Evolutionary conservation across 2,113 vertebrate genomes (phyloP).

Genomic region (Elephas maximus): DNA sequence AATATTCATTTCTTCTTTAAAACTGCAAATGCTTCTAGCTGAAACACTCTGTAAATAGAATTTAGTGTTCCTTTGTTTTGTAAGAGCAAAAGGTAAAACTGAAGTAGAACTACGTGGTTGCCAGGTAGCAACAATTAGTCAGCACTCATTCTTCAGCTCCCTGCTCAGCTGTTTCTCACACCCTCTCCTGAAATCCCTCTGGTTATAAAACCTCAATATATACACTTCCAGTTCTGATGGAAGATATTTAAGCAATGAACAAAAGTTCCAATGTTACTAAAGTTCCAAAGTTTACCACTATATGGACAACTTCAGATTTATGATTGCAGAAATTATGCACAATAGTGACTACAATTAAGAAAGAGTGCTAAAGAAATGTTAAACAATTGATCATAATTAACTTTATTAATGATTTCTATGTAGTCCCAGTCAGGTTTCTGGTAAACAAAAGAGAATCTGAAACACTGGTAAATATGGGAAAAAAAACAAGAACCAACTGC

Average conservation of each 20-base stretch:
- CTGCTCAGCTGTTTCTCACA: slow-evolving; percentile 37
- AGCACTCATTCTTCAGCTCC: slow-evolving; percentile 38
- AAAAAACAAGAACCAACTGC: neutral
- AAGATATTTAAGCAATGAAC: neutral
- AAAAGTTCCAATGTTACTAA: slow-evolving; percentile 19
- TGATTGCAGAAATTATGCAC: neutral
- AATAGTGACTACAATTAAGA: neutral
- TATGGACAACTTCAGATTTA: slow-evolving; percentile 31
- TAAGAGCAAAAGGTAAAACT: slow-evolving; percentile 55
- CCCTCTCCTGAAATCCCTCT: neutral
- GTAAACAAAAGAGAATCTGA: neutral
- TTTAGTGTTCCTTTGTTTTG: slow-evolving; percentile 12
- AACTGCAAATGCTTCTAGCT: slow-evolving; percentile 12
- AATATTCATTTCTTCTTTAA: neutral
- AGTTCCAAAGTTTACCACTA: neutral
- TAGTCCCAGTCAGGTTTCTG: slow-evolving; percentile 39
- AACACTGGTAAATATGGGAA: neutral
- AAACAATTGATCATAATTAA: slow-evolving; percentile 8
- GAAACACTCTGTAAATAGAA: slow-evolving; percentile 28
- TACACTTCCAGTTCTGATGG: slow-evolving; percentile 15
- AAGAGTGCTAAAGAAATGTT: neutral
- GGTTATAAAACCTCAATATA: slow-evolving; percentile 27
- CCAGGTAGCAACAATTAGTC: slow-evolving; percentile 38
- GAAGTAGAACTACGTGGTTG: slow-evolving; percentile 22
- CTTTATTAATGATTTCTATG: slow-evolving; percentile 18